These are phyloP conservation scores for Busseola fusca DNA, from an alignment of 2,888 invertebrate genomes.

Conservation along the genomic window DNA sequence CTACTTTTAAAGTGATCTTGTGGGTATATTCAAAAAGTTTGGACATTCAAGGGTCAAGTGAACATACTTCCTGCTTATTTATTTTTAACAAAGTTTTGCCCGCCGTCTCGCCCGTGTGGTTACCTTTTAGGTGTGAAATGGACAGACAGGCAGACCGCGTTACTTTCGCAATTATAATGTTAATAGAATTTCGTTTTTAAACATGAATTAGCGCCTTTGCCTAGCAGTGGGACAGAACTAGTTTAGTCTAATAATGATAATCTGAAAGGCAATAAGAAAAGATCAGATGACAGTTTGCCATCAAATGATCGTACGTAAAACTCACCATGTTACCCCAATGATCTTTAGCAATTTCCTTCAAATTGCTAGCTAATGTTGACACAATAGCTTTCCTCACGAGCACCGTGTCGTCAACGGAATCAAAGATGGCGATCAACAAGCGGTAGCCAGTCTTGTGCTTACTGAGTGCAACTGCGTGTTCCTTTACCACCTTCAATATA, in stretches of 20 bases:
- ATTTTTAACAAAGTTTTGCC: neutral
- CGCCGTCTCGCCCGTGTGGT: no score
- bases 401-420: constrained; percentile 97
- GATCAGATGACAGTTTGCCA: no score
- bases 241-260: neutral
- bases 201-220: neutral
- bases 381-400: constrained; percentile 95
- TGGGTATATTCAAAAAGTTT: neutral
- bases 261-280: neutral
- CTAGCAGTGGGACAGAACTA: neutral
- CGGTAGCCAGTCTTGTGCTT: constrained; percentile 96
- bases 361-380: constrained; percentile 90
- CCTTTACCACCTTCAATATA: constrained; percentile 96
- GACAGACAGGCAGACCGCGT: no score
- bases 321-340: constrained; percentile 95
- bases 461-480: constrained; percentile 93
- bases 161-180: no score
- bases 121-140: no score
- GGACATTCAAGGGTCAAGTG: neutral
- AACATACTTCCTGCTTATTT: neutral
- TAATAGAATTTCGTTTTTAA: no score
- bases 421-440: constrained; percentile 94
- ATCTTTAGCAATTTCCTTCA: constrained; percentile 92
- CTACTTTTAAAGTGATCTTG: neutral
- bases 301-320: neutral